phyloP scores from a whole-genome alignment of 2,113 vertebrate genomes.

The Meles meles region DNA sequence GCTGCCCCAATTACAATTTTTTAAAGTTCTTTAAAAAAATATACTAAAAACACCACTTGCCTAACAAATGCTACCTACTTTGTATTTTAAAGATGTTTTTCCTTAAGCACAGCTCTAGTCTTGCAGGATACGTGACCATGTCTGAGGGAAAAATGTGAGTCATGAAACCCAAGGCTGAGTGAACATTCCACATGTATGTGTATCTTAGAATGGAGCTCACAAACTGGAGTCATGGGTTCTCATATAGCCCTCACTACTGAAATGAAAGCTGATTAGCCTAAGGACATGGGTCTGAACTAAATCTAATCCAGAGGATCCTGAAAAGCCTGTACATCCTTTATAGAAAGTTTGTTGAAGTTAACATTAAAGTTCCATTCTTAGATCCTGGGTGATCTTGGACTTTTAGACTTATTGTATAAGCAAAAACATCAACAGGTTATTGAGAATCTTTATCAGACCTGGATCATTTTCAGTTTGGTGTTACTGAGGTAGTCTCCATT shows the following conservation, averaged over 20 bases:
- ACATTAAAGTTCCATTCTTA: not conserved
- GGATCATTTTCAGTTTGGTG: not conserved
- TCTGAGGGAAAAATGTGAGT: slow-evolving; percentile 49
- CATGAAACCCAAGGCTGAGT: slow-evolving; percentile 44
- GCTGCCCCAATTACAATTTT: not conserved
- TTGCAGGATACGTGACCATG: not conserved
- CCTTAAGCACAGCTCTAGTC: not conserved
- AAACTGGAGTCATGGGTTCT: not conserved
- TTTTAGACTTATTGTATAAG: not conserved
- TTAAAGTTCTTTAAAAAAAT: not conserved
- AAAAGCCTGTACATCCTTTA: not conserved
- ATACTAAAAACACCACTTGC: not conserved
- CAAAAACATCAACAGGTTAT: not conserved
- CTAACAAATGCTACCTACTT: not conserved
- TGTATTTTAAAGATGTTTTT: slow-evolving; percentile 42
- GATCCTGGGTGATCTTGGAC: not conserved
- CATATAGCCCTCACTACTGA: not conserved
- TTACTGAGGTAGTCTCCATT: not conserved
- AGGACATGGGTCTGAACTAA: not conserved
- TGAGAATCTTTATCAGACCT: not conserved
- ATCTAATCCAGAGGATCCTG: not conserved
- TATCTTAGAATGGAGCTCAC: not conserved
- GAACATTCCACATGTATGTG: not conserved
- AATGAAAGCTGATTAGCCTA: not conserved
- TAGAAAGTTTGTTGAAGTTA: not conserved